Conservation (phyloP, 1,140 invertebrate species). For the Eciton burchellii region DNA sequence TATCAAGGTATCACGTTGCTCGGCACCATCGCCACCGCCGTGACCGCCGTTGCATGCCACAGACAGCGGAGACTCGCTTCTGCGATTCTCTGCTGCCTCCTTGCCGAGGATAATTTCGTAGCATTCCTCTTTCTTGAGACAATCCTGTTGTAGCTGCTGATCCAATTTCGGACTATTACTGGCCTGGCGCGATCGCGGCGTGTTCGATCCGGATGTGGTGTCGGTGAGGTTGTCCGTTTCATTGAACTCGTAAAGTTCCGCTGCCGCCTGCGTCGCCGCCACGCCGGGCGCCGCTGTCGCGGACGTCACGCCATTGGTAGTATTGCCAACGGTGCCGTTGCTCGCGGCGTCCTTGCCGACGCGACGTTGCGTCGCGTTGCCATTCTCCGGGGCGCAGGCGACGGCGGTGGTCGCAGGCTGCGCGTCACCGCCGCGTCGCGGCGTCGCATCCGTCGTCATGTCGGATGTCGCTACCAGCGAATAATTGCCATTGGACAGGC, state of each 20-base stretch:
- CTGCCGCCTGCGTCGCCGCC: conserved; percentile 15
- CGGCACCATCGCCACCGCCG: not conserved
- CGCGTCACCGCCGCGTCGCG: conserved; percentile 67
- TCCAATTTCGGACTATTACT: conserved; percentile 46
- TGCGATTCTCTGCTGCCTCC: conserved; percentile 52
- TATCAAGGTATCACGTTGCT: not conserved
- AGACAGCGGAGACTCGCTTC: not conserved
- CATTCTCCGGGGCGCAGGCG: conserved; percentile 71
- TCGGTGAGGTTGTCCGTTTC: conserved; percentile 77
- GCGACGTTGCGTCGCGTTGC: conserved; percentile 55
- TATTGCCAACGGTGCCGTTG: conserved; percentile 44
- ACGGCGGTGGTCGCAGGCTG: conserved; percentile 80
- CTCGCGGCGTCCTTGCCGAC: conserved; percentile 60
- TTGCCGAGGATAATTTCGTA: conserved; percentile 75
- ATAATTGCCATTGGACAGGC: conserved; percentile 89
- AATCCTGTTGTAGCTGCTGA: conserved; percentile 70
- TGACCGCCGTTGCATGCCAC: conserved; percentile 26
- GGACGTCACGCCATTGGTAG: conserved; percentile 26
- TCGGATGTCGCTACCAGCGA: conserved; percentile 86
- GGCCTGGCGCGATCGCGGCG: conserved; percentile 72
- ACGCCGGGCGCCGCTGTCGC: conserved; percentile 68
- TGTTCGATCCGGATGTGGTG: conserved; percentile 77
- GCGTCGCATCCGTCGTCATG: conserved; percentile 75
- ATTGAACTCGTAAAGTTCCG: conserved; percentile 79
- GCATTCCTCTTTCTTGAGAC: conserved; percentile 75